phyloP scores from a whole-genome alignment of 2,888 invertebrate species.

The Ptychoptera contaminata region DNA sequence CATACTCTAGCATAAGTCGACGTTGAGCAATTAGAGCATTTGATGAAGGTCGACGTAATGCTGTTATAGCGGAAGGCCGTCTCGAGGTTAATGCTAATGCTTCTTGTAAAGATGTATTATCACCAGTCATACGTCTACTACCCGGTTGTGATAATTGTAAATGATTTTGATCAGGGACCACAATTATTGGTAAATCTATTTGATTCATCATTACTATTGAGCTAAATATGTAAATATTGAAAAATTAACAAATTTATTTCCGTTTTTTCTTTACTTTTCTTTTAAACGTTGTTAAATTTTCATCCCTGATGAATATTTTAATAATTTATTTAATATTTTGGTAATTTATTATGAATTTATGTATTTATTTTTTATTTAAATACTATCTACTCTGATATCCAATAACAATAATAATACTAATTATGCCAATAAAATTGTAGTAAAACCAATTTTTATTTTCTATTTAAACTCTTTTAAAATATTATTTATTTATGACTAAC shows the following conservation, averaged over 20 bases:
- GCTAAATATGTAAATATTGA: neutral
- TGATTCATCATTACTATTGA: neutral
- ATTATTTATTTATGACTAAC: too few species aligned
- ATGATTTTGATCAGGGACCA: neutral
- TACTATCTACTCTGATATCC: too few species aligned
- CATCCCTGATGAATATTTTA: too few species aligned
- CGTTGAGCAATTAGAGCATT: slow-evolving; percentile 33
- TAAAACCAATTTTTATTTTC: too few species aligned
- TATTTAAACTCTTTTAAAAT: too few species aligned
- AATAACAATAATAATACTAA: too few species aligned
- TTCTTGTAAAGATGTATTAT: neutral
- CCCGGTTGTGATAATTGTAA: slow-evolving; percentile 2
- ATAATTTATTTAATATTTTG: too few species aligned
- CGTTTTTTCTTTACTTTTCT: too few species aligned
- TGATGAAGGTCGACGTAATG: slow-evolving; percentile 42
- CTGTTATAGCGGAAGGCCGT: slow-evolving; percentile 43
- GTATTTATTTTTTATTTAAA: too few species aligned
- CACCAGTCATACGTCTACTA: slow-evolving; percentile 6
- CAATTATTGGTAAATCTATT: neutral
- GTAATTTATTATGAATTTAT: too few species aligned
- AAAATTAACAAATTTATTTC: neutral
- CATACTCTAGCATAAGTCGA: slow-evolving; percentile 5
- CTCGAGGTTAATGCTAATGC: slow-evolving; percentile 14
- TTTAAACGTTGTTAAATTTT: too few species aligned
- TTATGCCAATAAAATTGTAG: too few species aligned